Base-by-base conservation (phyloP, 2,113 vertebrate species). In the Hippocampus barbouri region DNA sequence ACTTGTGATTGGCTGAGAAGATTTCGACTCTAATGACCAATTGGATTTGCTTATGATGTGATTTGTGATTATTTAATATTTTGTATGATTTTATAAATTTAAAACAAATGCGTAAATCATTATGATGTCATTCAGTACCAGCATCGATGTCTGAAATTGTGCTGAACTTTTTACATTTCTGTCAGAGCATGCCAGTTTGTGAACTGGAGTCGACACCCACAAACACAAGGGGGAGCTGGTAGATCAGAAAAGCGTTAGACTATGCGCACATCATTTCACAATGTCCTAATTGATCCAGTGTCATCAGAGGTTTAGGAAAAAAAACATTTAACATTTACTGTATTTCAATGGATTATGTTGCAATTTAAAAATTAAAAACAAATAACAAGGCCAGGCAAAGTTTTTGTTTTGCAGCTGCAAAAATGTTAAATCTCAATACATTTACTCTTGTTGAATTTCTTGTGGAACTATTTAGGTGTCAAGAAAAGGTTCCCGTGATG, bases 401-500 rank as follows among this genome's bases (percentile, higher is more conserved):
- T 53, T 66, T 66, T 74, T 59, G 2, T 71, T 18, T 62, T 56
- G 23, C n/a, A 57, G 18, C 61, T 41, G 57, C 66, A 45, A 69
- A 11, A 51, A 38, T 63, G 59, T 25, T 62, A 49, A 69, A 47
- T 21, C 40, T 74, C 21, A 47, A 0, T n/a, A 34, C 20, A 27
- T 64, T 73, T 49, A 34, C 49, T 69, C n/a, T 76, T 10, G 4
- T 38, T 40, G 34, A 64, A 41, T 70, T 2, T 71, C 68, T 54
- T 66, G 5, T 3, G 65, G 15, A 68, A 27, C 0, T 30, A 60
- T 49, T 41, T 78, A 91, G 90, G 94, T 96, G 70, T 98, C 96
- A 11, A 91, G 97, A 61, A 99, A 98, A 81, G 97, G 97, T 63
- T 99, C 97, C 0, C 96, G 96, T 68, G 97, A 99, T 54, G 96